Evolutionary conservation across 2,888 invertebrate species (phyloP).

Genomic region (Ellobium chinense): DNA sequence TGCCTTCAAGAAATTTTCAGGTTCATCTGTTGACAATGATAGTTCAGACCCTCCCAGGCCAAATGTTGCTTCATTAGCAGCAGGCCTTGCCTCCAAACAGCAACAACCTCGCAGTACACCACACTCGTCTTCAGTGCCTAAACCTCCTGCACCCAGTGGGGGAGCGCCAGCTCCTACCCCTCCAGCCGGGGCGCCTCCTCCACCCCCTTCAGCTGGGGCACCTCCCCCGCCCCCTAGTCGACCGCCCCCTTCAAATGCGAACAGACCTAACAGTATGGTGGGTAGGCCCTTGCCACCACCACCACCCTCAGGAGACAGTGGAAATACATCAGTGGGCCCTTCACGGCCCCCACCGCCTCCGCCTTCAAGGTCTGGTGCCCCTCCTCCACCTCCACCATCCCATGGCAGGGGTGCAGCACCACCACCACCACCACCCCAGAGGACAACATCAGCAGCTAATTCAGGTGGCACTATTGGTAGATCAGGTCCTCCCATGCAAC

Average conservation of each 20-base stretch:
- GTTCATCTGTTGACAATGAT: background rate
- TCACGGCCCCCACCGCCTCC: slow-evolving; percentile 55
- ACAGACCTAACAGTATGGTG: slow-evolving; percentile 52
- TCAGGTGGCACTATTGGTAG: slow-evolving; percentile 52
- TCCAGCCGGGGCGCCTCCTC: slow-evolving; percentile 53
- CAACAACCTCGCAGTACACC: background rate
- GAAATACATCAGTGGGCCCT: slow-evolving; percentile 33
- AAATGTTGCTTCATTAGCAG: slow-evolving; percentile 40
- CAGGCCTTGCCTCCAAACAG: slow-evolving; percentile 23
- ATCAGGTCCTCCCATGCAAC: slow-evolving; percentile 45
- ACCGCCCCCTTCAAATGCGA: slow-evolving; percentile 46
- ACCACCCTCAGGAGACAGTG: slow-evolving; percentile 50
- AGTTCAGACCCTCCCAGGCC: slow-evolving; percentile 5
- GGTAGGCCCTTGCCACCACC: slow-evolving; percentile 54
- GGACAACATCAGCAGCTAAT: slow-evolving; percentile 52
- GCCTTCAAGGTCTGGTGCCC: slow-evolving; percentile 46
- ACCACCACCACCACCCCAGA: slow-evolving; percentile 66
- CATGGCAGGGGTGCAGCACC: slow-evolving; percentile 15
- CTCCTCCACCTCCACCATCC: slow-evolving; percentile 41
- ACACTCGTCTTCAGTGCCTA: slow-evolving; percentile 40
- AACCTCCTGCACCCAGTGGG: slow-evolving; percentile 55
- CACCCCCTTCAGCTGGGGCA: slow-evolving; percentile 56
- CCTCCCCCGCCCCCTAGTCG: slow-evolving; percentile 47
- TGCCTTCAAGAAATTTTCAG: slow-evolving; percentile 26
- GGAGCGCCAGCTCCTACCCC: slow-evolving; percentile 64